phyloP scores from a whole-genome alignment of 1,140 invertebrate genomes.

The Meloidogyne chitwoodi region DNA sequence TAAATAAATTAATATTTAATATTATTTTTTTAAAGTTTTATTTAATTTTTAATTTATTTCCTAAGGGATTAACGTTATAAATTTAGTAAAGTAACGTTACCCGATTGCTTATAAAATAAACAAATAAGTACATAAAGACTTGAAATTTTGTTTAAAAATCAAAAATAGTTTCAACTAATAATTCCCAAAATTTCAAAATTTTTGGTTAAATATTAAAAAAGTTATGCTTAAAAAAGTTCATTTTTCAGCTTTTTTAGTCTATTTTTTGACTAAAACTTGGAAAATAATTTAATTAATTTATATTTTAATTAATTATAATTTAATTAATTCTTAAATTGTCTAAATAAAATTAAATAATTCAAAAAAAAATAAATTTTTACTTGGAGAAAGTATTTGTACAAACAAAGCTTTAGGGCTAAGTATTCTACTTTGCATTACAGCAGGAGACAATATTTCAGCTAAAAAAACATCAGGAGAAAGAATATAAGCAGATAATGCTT shows the following conservation, averaged over 20 bases:
- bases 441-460: constrained; percentile 30
- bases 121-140: not conserved
- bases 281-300: too few relatives aligned
- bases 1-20: not conserved
- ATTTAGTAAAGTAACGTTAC: not conserved
- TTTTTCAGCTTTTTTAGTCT: not conserved
- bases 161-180: not conserved
- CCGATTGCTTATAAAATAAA: not conserved
- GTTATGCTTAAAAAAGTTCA: not conserved
- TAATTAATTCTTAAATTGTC: too few relatives aligned
- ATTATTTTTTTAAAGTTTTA: not conserved
- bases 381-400: constrained; percentile 35
- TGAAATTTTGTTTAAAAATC: not conserved
- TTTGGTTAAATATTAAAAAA: not conserved
- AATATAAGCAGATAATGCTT: constrained; percentile 22
- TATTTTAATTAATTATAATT: too few relatives aligned
- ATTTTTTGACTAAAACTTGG: not conserved
- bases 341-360: too few relatives aligned
- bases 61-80: too few relatives aligned
- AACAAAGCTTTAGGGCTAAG: constrained; percentile 26
- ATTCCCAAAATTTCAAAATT: not conserved
- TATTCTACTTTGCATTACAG: constrained; percentile 18
- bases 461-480: constrained; percentile 5
- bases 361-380: not conserved
- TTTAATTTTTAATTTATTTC: too few relatives aligned